Percentiles rank a stretch among this genome's conserved stretches.
Conservation (phyloP, 1,140 invertebrate species). For the Hycleus phaleratus region DNA sequence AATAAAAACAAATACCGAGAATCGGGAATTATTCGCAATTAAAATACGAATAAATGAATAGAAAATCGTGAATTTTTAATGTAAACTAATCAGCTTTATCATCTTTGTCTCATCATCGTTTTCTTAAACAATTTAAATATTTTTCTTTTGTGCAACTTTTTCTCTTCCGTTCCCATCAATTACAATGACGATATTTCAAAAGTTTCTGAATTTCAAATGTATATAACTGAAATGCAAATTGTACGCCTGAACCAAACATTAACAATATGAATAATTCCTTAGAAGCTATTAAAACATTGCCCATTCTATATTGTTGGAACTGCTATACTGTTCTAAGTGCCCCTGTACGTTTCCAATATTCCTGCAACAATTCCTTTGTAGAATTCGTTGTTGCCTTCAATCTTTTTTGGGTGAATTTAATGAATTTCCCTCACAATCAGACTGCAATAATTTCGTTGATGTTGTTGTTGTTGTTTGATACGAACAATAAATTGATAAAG, state of each 20-base stretch:
- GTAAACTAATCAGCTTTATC: no score
- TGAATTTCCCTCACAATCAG: no score
- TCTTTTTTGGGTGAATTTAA: no score
- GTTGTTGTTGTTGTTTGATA: no score
- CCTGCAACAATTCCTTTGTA: neutral
- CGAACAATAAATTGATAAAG: no score
- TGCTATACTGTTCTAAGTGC: neutral
- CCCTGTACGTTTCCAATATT: neutral
- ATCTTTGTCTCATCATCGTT: neutral
- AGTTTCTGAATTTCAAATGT: neutral
- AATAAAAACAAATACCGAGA: neutral
- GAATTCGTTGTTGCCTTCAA: neutral
- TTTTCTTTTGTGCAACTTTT: neutral
- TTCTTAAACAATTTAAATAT: constrained; percentile 1
- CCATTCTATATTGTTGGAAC: neutral
- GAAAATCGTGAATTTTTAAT: no score
- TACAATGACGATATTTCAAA: constrained; percentile 4
- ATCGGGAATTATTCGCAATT: neutral
- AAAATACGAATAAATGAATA: neutral
- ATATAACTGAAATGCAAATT: neutral
- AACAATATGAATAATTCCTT: constrained; percentile 5
- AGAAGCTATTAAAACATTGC: constrained; percentile 3
- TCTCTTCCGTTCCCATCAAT: neutral
- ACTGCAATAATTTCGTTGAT: no score
- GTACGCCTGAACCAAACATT: constrained; percentile 6